These are phyloP conservation scores for Coturnix japonica DNA, from an alignment of 2,113 vertebrate genomes.

Conservation along the genomic window DNA sequence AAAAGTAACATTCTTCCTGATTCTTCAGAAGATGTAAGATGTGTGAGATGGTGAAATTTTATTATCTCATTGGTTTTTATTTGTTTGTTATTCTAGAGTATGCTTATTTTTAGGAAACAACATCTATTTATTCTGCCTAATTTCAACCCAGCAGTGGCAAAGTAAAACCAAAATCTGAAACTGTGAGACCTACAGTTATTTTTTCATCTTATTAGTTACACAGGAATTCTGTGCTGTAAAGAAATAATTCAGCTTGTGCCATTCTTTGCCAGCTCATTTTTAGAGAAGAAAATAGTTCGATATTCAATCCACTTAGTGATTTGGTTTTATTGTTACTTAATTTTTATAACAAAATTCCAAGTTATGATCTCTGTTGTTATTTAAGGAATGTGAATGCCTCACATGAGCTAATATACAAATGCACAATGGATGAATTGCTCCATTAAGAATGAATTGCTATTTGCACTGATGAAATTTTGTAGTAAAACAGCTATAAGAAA, in stretches of 20 bases:
- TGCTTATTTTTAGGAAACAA: neutral
- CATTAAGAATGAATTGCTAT: neutral
- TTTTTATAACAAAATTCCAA: neutral
- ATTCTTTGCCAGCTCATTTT: neutral
- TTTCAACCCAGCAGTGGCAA: neutral
- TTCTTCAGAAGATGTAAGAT: neutral
- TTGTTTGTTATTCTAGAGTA: neutral
- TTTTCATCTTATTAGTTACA: neutral
- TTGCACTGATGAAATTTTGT: neutral
- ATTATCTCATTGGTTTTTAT: neutral
- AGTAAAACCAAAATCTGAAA: neutral
- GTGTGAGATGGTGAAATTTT: neutral
- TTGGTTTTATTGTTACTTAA: neutral
- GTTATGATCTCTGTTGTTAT: neutral
- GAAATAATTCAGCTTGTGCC: neutral
- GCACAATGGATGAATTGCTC: neutral
- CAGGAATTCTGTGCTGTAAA: neutral
- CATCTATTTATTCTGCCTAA: neutral
- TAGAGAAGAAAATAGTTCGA: neutral
- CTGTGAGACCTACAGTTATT: neutral
- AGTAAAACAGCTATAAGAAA: neutral
- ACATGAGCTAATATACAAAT: neutral
- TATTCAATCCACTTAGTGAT: neutral
- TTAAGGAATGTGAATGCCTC: neutral
- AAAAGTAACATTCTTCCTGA: slow-evolving; percentile 4